Evolutionary conservation across 2,888 invertebrate genomes (phyloP).

Genomic region (Eueremaeus valkanovi): DNA sequence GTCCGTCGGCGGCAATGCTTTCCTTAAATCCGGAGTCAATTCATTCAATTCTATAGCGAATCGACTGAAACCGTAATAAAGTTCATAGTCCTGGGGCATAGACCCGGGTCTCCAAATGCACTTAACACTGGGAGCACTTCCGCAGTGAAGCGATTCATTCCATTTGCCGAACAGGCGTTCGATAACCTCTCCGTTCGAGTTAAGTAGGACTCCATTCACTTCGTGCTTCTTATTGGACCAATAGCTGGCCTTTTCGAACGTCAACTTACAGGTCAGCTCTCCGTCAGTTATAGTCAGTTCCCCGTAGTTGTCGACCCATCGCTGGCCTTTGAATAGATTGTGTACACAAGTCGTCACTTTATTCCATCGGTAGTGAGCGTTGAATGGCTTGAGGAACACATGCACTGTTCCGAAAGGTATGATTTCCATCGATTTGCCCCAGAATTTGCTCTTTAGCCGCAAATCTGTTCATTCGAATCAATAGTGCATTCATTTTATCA

Average conservation of each 20-base stretch:
- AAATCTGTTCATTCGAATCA: constrained; percentile 57
- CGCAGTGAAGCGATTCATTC: constrained; percentile 74
- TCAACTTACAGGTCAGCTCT: constrained; percentile 66
- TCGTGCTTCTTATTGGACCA: constrained; percentile 75
- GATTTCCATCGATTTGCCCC: constrained; percentile 87
- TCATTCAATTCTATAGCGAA: constrained; percentile 82
- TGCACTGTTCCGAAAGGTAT: constrained; percentile 69
- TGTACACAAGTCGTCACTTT: constrained; percentile 82
- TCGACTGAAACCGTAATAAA: constrained; percentile 77
- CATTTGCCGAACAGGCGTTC: constrained; percentile 70
- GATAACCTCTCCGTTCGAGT: constrained; percentile 60
- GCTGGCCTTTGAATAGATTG: constrained; percentile 73
- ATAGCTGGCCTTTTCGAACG: constrained; percentile 73
- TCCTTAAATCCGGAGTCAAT: constrained; percentile 61
- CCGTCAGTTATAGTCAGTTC: constrained; percentile 66
- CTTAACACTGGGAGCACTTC: constrained; percentile 65
- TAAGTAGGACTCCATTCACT: constrained; percentile 63
- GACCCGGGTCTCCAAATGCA: constrained; percentile 76
- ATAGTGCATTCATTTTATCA: not conserved
- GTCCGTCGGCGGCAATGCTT: constrained; percentile 67
- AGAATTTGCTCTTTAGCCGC: constrained; percentile 78
- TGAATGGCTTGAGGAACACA: constrained; percentile 54
- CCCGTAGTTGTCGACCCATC: constrained; percentile 83
- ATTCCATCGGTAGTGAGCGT: constrained; percentile 65
- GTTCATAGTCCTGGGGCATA: constrained; percentile 72